Evolutionary conservation across 2,113 vertebrate species (phyloP).

Genomic region (Labrus mixtus): DNA sequence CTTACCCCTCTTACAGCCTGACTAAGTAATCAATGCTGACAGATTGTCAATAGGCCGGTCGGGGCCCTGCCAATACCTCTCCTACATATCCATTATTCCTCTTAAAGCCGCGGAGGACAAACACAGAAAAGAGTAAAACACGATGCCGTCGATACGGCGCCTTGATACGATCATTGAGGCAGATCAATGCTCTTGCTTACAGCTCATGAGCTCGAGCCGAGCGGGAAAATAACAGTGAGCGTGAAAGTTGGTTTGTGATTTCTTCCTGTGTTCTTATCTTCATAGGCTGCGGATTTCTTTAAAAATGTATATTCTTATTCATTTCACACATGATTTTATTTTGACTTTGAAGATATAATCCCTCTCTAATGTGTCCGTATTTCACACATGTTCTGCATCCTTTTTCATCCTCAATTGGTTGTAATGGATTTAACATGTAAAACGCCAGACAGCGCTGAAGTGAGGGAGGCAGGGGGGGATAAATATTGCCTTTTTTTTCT

Average conservation of each 20-base stretch:
- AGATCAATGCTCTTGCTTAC: slow-evolving; percentile 73
- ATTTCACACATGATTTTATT: slow-evolving; percentile 60
- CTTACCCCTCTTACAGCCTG: slow-evolving; percentile 45
- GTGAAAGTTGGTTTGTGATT: slow-evolving; percentile 57
- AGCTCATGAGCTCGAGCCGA: slow-evolving; percentile 53
- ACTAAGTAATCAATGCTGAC: slow-evolving; percentile 83
- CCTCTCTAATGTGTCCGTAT: slow-evolving; percentile 28
- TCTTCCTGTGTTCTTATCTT: slow-evolving; percentile 43
- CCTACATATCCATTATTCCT: slow-evolving; percentile 79
- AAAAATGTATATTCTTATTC: slow-evolving; percentile 44
- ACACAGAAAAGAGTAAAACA: slow-evolving; percentile 64
- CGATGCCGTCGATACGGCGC: slow-evolving; percentile 62
- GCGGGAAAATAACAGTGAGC: slow-evolving; percentile 47
- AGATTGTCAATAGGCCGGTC: slow-evolving; percentile 78
- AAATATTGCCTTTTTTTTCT: slow-evolving; percentile 10
- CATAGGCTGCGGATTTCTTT: not conserved
- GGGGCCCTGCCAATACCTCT: slow-evolving; percentile 78
- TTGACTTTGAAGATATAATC: slow-evolving; percentile 45
- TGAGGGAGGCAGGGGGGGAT: not conserved
- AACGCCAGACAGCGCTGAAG: slow-evolving; percentile 40
- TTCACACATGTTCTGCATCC: slow-evolving; percentile 71
- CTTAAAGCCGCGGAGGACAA: slow-evolving; percentile 60
- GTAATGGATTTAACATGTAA: slow-evolving; percentile 72
- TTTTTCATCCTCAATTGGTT: slow-evolving; percentile 54
- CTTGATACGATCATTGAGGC: slow-evolving; percentile 68